A percentile compares a stretch with the other conserved stretches of the same genome.
Conservation (phyloP, 2,888 invertebrate genomes). For the Adelognathus sp. region DNA sequence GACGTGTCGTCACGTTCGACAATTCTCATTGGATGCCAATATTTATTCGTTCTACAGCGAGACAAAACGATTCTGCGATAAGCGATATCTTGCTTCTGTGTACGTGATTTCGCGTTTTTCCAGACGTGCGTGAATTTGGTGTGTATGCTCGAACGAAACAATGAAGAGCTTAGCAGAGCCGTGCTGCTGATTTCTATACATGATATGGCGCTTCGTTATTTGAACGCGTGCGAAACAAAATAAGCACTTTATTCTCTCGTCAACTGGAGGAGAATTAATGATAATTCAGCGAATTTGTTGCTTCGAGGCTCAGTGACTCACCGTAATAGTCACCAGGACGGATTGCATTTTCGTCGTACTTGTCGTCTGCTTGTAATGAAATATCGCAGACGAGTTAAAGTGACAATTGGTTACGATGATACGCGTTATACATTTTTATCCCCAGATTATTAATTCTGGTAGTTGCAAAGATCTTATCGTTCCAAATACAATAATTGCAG, state of each 20-base stretch:
- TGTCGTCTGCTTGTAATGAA: constrained; percentile 73
- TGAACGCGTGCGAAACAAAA: no score
- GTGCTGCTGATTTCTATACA: no score
- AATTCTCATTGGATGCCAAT: no score
- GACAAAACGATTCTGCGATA: no score
- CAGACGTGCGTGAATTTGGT: no score
- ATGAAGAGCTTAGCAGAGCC: no score
- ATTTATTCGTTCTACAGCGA: no score
- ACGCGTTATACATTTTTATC: neutral
- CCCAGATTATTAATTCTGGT: neutral
- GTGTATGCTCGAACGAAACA: no score
- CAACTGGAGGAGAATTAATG: no score
- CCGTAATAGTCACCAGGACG: constrained; percentile 70
- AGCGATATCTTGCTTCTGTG: no score
- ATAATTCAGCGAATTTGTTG: constrained; percentile 49
- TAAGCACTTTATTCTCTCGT: constrained; percentile 22
- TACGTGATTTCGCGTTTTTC: no score
- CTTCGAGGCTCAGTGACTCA: constrained; percentile 69
- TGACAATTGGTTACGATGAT: neutral
- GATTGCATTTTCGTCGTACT: constrained; percentile 77
- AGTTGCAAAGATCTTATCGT: neutral
- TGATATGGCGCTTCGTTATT: constrained; percentile 16
- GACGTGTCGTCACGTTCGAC: no score
- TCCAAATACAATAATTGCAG: neutral
- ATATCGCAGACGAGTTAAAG: constrained; percentile 44